Conservation (phyloP, 2,888 invertebrate species). For the Piscicola geometra region DNA sequence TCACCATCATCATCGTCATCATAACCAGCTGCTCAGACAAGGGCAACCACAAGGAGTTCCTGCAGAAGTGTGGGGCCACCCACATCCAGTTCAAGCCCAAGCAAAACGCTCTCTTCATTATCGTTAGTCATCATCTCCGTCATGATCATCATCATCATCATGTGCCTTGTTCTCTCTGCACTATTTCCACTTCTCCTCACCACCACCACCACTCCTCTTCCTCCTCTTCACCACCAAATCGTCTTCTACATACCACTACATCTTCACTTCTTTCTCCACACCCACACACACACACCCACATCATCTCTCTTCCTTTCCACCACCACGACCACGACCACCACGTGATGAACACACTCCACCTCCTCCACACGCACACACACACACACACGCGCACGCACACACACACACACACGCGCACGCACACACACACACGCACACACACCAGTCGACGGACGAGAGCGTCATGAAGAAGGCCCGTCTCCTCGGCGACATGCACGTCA, state of each 20-base stretch:
- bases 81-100: slow-evolving; percentile 84
- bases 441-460: slow-evolving; percentile 51
- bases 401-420: too few relatives aligned
- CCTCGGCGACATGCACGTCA: slow-evolving; percentile 93
- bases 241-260: background rate
- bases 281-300: too few relatives aligned
- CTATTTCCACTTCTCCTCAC: background rate
- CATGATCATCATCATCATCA: background rate
- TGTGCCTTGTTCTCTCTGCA: background rate
- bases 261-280: background rate
- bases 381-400: too few relatives aligned
- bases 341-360: too few relatives aligned
- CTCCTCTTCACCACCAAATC: too few relatives aligned
- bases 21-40: slow-evolving; percentile 50
- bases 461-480: slow-evolving; percentile 80
- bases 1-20: too few relatives aligned
- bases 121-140: slow-evolving; percentile 58
- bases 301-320: background rate
- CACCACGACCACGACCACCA: background rate
- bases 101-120: slow-evolving; percentile 74
- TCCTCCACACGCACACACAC: too few relatives aligned
- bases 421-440: background rate
- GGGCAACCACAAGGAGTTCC: slow-evolving; percentile 89
- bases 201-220: background rate
- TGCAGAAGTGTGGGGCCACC: slow-evolving; percentile 83